Evolutionary conservation across 2,113 vertebrate species (phyloP), one percentile per base, ranked within the genome.

Genomic region (Elaphurus davidianus): DNA sequence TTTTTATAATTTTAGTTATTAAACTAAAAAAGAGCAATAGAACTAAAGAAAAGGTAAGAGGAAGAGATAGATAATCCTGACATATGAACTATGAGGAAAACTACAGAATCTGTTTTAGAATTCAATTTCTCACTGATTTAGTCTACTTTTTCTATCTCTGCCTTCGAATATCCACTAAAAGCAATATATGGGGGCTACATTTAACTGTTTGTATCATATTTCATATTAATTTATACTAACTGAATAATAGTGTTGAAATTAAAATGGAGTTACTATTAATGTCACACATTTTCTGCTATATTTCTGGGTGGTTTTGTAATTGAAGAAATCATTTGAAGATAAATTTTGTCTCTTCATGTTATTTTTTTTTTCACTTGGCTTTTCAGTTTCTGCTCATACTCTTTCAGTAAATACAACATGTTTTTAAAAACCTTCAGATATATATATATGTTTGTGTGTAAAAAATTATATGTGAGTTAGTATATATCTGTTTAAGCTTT

Each of bases 1-100:
- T 87, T 96, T 96, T 82, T 91, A 94, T 89, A 96, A 96, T 98
- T 98, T 95, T 27, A 84, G 23, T 81, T 91, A 97, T 90, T 97
- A 94, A 98, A 92, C 21, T 90, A 84, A 94, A 98, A 91, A 67
- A 67, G 64, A 67, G 33, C 82, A 97, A 93, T 27, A 92, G 67
- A 97, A 87, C 45, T 90, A 91, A 96, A 95, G 78, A 86, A 97
- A 96, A 96, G 23, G 33, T 74, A 93, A 93, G 64, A 93, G 82
- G 36, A 96, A 94, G 57, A 84, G 50, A 87, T 78, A 17, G 57
- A 88, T 25, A 89, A 43, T 91, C 91, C n/a, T 97, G 71, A 94
- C 28, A 85, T 82, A 88, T 43, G 19, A 96, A 98, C 71, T 93
- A 52, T 84, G 57, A 95, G 55, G 28, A 33, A 93, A 91, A 83